Base-by-base conservation (phyloP, 2,797 vertebrate genomes). In the Falco peregrinus region DNA sequence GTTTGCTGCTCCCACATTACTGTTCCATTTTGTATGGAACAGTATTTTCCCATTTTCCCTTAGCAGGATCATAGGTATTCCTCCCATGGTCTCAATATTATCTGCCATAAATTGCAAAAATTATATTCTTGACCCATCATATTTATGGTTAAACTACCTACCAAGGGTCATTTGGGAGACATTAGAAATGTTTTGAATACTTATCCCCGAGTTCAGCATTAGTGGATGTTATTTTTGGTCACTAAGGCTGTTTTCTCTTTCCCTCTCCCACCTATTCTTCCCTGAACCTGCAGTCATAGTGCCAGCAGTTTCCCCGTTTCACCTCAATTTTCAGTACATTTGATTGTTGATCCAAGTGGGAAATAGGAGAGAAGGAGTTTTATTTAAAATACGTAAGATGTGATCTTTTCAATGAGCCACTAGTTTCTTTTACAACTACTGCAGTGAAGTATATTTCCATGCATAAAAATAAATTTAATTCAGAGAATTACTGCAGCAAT, bases 401-500 rank as follows among this genome's bases (percentile, higher is more conserved):
- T 15, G 21, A 89, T 85, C 76, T 77, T 77, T 93, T 89, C 73
- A 89, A 37, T 77, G 53, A 82, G 53, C 37, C 57, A 69, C 17
- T 41, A n/a, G 54, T 80, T 94, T 92, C 35, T 87, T 89, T 85
- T 93, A 85, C 68, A 95, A 92, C 75, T 57, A 41, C 37, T 64
- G 57, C 18, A 35, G 10, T 67, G 64, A 93, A 94, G 56, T 51
- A 56, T 51, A 84, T 56, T 92, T 80, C 60, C 53, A 70, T 37
- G 54, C 5, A 1, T 84, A 96, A 91, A 95, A 96, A 84, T 63
- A 95, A 89, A 87, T 90, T 70, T 76, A 89, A 91, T 96, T 95
- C 90, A 74, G 78, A 82, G 29, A 86, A 84, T 84, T 92, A 57
- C 28, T 76, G 56, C 12, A 9, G 51, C 87, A 83, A 67, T 80